A percentile compares a stretch with the other conserved stretches of the same genome.
Conservation (phyloP, 92 coral and sea anemone species). For the Porites cylindrica region DNA sequence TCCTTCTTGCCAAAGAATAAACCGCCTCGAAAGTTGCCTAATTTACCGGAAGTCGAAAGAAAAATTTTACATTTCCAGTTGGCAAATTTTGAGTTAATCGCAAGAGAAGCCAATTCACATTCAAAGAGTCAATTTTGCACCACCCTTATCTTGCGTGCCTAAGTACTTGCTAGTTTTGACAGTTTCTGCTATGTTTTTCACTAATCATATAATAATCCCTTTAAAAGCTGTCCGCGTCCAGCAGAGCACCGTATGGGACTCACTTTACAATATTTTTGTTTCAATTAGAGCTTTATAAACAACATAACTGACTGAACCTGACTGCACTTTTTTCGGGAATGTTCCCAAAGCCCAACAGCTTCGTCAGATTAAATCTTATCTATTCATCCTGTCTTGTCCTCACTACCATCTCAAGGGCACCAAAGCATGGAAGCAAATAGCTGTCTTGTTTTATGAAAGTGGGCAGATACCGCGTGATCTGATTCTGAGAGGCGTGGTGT, state of each 20-base stretch:
- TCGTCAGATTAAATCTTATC: too few relatives aligned
- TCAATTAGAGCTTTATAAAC: background rate
- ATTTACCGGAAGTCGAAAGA: background rate
- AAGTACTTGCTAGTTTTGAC: background rate
- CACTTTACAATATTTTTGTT: too few relatives aligned
- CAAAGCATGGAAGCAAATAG: background rate
- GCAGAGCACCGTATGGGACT: constrained; percentile 1
- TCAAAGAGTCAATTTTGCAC: background rate
- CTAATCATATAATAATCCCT: background rate
- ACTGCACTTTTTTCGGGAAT: background rate
- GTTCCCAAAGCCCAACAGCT: background rate
- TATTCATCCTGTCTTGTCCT: background rate
- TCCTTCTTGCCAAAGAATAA: too few relatives aligned
- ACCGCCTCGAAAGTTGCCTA: background rate
- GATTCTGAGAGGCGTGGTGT: constrained; percentile 37
- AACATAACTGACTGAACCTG: background rate
- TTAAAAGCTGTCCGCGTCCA: constrained; percentile 10
- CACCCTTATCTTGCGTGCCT: constrained; percentile 25
- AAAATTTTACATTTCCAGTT: background rate
- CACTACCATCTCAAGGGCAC: background rate
- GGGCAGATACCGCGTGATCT: constrained; percentile 14
- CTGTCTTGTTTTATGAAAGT: background rate
- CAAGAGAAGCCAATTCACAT: background rate
- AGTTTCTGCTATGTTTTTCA: background rate
- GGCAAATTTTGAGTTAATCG: background rate